A percentile compares a stretch with the other conserved stretches of the same genome.
Conservation (phyloP, 2,888 invertebrate genomes). For the Nomada hirtipes region DNA sequence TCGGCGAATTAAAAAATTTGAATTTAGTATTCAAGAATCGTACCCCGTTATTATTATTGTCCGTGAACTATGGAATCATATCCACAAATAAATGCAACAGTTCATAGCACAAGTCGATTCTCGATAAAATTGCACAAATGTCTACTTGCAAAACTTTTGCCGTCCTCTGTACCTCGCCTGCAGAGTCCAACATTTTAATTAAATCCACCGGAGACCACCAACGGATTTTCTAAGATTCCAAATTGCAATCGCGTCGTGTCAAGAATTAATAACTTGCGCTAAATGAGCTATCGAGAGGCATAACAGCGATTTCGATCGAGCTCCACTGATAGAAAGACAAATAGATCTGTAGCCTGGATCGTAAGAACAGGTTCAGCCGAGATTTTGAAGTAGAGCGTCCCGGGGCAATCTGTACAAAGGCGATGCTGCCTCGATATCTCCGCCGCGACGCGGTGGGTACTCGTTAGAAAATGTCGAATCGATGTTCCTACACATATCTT, state of each 20-base stretch:
- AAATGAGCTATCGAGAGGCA: conserved; percentile 20
- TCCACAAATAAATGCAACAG: no score
- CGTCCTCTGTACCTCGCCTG: no score
- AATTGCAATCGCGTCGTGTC: not conserved
- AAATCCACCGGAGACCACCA: not conserved
- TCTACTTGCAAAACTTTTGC: not conserved
- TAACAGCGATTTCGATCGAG: conserved; percentile 37
- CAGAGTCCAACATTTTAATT: not conserved
- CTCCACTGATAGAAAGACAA: conserved; percentile 34
- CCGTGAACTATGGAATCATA: no score
- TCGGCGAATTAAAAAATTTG: no score
- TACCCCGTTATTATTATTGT: no score
- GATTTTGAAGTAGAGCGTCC: conserved; percentile 57
- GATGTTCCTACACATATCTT: conserved; percentile 56
- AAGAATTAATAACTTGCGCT: conserved; percentile 5
- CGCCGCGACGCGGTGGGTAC: conserved; percentile 54
- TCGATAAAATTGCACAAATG: not conserved
- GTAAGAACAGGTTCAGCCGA: conserved; percentile 25
- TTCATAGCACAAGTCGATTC: no score
- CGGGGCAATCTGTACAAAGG: conserved; percentile 29
- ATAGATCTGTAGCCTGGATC: conserved; percentile 43
- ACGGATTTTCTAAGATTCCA: no score
- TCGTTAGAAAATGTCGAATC: conserved; percentile 77
- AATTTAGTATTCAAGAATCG: no score
- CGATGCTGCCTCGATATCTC: conserved; percentile 48